phyloP scores from a whole-genome alignment of 2,888 invertebrate species.

The Acrobasis consociella region DNA sequence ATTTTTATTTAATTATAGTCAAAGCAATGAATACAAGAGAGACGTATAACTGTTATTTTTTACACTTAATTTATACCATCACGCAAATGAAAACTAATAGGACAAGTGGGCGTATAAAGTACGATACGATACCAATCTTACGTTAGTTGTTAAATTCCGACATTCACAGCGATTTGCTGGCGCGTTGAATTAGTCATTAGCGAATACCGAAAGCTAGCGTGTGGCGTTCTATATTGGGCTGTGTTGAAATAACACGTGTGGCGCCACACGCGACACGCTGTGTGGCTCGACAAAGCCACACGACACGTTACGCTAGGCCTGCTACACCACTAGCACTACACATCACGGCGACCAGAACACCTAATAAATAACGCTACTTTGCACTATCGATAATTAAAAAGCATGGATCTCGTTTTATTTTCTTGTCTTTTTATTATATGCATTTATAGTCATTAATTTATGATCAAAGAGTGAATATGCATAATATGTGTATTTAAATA shows the following conservation, averaged over 20 bases:
- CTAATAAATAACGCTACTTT: not conserved
- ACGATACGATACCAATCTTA: conserved; percentile 28
- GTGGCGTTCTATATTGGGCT: conserved; percentile 35
- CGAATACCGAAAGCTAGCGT: conserved; percentile 27
- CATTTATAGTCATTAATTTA: too few relatives aligned
- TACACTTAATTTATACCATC: conserved; percentile 15
- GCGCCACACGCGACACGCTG: conserved; percentile 35
- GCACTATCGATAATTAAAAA: not conserved
- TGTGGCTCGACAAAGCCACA: conserved; percentile 5
- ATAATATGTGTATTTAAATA: too few relatives aligned
- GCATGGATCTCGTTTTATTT: too few relatives aligned
- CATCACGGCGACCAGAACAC: conserved; percentile 18
- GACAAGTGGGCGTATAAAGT: conserved; percentile 23
- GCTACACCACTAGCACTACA: not conserved
- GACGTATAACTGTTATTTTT: conserved; percentile 10
- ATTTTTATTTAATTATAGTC: too few relatives aligned
- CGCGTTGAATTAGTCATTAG: conserved; percentile 43
- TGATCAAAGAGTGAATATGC: too few relatives aligned
- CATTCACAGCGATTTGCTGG: conserved; percentile 40
- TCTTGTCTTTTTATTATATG: too few relatives aligned
- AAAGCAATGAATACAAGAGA: not conserved
- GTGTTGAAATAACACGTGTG: conserved; percentile 43
- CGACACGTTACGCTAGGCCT: not conserved
- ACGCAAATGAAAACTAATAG: conserved; percentile 19
- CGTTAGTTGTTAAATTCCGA: conserved; percentile 32